phyloP scores from a whole-genome alignment of 2,888 invertebrate species.

The Acrobasis repandana region DNA sequence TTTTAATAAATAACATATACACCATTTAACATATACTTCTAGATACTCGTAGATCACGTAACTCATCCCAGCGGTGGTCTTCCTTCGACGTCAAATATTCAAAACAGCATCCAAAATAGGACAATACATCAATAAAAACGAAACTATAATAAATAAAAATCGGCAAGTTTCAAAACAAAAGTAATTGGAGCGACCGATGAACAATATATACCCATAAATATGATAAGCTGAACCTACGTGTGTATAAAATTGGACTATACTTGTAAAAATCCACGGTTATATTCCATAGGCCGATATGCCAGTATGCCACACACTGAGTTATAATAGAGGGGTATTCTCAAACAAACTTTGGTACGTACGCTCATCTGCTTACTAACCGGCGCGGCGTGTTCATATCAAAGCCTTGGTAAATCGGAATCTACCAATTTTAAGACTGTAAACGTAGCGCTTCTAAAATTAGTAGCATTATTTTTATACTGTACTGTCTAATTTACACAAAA shows the following conservation, averaged over 20 bases:
- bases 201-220: constrained; percentile 38
- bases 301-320: constrained; percentile 42
- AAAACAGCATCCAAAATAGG: constrained; percentile 5
- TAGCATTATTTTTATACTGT: no score
- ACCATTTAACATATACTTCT: not conserved
- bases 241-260: constrained; percentile 34
- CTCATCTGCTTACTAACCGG: no score
- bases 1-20: no score
- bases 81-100: no score
- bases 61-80: not conserved
- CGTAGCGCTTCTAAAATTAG: no score
- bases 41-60: not conserved
- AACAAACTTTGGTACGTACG: not conserved
- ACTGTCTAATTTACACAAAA: constrained; percentile 39
- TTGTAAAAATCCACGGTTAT: constrained; percentile 34
- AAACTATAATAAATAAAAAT: constrained; percentile 1
- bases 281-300: constrained; percentile 29
- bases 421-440: no score
- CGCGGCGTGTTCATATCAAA: no score
- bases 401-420: no score
- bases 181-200: constrained; percentile 35
- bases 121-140: not conserved
- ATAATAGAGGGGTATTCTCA: constrained; percentile 34
- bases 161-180: constrained; percentile 18
- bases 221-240: constrained; percentile 38